A percentile compares a stretch with the other conserved stretches of the same genome.
Conservation (phyloP, 2,797 vertebrate species). For the Microchirus variegatus region DNA sequence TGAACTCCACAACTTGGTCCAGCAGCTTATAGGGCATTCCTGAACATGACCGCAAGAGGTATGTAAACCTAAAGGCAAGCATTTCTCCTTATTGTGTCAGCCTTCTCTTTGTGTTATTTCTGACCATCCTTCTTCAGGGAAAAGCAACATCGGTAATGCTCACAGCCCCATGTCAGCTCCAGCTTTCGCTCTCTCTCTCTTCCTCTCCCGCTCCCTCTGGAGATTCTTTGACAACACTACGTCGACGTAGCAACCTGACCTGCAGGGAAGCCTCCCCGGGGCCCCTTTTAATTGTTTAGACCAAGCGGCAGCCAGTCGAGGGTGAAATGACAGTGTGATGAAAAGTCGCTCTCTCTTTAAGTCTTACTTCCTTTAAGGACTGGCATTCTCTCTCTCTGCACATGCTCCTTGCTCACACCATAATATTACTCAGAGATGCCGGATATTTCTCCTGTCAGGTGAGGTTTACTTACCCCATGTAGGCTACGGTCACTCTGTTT, state of each 20-base stretch:
- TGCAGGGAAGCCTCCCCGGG: conserved; percentile 68
- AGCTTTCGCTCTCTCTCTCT: conserved; percentile 20
- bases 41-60: conserved; percentile 33
- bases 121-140: conserved; percentile 59
- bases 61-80: conserved; percentile 26
- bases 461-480: conserved; percentile 32
- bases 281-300: conserved; percentile 73
- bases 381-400: conserved; percentile 49
- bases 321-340: conserved; percentile 58
- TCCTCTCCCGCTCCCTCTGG: conserved; percentile 50
- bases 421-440: conserved; percentile 35
- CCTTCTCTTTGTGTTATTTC: conserved; percentile 28
- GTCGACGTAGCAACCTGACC: conserved; percentile 78
- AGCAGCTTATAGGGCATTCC: conserved; percentile 43
- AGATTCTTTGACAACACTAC: conserved; percentile 79
- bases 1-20: conserved; percentile 30
- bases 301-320: conserved; percentile 47
- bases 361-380: conserved; percentile 42
- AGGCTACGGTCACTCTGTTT: conserved; percentile 22
- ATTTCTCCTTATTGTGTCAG: conserved; percentile 33
- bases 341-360: conserved; percentile 31
- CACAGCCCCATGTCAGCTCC: conserved; percentile 56
- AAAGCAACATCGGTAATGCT: conserved; percentile 54
- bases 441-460: conserved; percentile 23
- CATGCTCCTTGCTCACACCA: conserved; percentile 27